phyloP scores from a whole-genome alignment of 2,888 invertebrate species.

The Metallyticus violacea region DNA sequence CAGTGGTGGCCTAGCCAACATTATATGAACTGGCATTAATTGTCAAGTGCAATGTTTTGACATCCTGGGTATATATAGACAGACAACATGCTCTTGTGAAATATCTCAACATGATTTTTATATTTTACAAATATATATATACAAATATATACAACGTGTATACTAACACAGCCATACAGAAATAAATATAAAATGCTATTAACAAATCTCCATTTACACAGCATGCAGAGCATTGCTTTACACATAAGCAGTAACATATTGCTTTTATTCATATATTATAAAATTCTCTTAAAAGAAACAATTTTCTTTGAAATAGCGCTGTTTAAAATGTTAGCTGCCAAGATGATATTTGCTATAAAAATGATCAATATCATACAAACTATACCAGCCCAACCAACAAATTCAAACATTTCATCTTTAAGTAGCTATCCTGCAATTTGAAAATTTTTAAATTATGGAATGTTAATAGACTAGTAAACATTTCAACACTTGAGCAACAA shows the following conservation, averaged over 20 bases:
- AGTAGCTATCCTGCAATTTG: no score
- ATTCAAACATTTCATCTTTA: no score
- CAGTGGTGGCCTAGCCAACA: no score
- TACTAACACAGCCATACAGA: background rate
- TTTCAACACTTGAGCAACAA: background rate
- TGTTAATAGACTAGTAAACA: background rate
- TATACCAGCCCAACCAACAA: no score
- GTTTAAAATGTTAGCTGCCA: background rate
- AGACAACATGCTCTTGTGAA: background rate
- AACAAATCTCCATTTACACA: background rate
- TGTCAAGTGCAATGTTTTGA: no score
- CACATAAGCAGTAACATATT: background rate
- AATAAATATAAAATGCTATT: background rate
- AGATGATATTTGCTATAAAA: background rate
- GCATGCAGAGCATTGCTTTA: background rate
- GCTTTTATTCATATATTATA: background rate
- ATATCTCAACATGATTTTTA: background rate
- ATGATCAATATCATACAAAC: no score
- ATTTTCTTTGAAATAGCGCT: background rate
- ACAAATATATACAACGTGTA: background rate
- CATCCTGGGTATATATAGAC: no score
- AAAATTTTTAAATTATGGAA: background rate
- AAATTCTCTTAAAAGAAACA: background rate
- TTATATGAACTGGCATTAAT: no score
- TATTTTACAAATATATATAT: background rate